Conservation (phyloP, 2,113 vertebrate genomes). For the Falco punctatus region DNA sequence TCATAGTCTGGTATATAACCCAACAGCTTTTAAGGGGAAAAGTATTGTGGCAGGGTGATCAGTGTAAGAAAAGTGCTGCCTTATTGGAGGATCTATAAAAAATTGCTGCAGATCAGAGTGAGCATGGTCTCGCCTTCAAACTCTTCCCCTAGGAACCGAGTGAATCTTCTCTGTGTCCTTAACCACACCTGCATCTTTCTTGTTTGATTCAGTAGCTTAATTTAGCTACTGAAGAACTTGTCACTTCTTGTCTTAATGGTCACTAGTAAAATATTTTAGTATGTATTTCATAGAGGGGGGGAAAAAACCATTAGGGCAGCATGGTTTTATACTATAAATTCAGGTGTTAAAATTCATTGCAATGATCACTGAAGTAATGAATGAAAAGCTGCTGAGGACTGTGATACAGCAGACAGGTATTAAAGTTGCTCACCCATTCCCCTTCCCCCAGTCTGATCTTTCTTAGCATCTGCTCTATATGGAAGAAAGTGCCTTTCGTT, state of each 20-base stretch:
- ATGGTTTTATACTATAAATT: background rate
- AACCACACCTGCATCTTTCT: rapidly evolving
- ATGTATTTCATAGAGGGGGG: background rate
- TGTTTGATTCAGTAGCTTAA: background rate
- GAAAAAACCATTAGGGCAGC: background rate
- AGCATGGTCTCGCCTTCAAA: background rate
- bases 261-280: background rate
- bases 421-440: background rate
- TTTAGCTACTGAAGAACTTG: background rate
- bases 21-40: background rate
- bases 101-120: background rate
- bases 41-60: background rate
- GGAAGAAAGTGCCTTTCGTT: background rate
- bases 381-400: background rate
- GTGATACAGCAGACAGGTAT: background rate
- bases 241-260: background rate
- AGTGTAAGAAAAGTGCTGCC: background rate
- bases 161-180: background rate
- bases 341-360: background rate
- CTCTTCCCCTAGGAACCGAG: background rate
- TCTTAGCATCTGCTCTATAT: rapidly evolving
- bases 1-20: background rate
- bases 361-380: background rate
- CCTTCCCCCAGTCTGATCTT: background rate
- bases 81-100: background rate